Conservation (phyloP, 1,140 invertebrate genomes). For the Alviniconcha marisindica region DNA sequence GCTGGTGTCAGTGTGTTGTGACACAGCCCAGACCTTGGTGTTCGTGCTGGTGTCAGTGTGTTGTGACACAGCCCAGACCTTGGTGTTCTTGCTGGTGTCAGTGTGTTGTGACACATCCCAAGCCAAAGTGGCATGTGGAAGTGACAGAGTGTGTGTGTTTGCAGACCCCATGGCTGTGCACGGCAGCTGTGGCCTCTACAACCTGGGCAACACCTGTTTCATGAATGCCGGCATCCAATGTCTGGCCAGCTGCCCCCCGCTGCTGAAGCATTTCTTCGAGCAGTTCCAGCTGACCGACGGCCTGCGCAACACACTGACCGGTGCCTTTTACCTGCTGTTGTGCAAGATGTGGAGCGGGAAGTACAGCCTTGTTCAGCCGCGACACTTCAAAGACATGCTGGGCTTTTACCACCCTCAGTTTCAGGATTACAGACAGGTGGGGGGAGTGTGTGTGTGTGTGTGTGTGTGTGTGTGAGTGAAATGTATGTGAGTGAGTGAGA, state of each 20-base stretch:
- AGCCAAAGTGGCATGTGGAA: not conserved
- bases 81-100: too few species aligned
- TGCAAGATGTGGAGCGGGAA: slow-evolving; percentile 82
- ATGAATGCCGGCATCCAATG: slow-evolving; percentile 85
- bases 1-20: too few species aligned
- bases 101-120: too few species aligned
- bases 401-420: slow-evolving; percentile 83
- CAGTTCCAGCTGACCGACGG: slow-evolving; percentile 56
- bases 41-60: too few species aligned
- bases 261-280: slow-evolving; percentile 80
- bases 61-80: too few species aligned
- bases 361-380: slow-evolving; percentile 79
- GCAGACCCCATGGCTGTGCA: slow-evolving; percentile 70
- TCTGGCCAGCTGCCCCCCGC: slow-evolving; percentile 76
- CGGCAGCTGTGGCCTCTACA: slow-evolving; percentile 83
- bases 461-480: too few species aligned
- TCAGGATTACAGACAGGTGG: slow-evolving; percentile 76
- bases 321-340: slow-evolving; percentile 79
- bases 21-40: too few species aligned
- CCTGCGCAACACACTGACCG: slow-evolving; percentile 66
- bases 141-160: too few species aligned
- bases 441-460: too few species aligned
- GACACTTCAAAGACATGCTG: slow-evolving; percentile 81
- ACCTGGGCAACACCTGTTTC: slow-evolving; percentile 85
- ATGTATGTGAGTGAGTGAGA: too few species aligned